Conservation (phyloP, 2,113 vertebrate species). For the Festucalex cinctus region DNA sequence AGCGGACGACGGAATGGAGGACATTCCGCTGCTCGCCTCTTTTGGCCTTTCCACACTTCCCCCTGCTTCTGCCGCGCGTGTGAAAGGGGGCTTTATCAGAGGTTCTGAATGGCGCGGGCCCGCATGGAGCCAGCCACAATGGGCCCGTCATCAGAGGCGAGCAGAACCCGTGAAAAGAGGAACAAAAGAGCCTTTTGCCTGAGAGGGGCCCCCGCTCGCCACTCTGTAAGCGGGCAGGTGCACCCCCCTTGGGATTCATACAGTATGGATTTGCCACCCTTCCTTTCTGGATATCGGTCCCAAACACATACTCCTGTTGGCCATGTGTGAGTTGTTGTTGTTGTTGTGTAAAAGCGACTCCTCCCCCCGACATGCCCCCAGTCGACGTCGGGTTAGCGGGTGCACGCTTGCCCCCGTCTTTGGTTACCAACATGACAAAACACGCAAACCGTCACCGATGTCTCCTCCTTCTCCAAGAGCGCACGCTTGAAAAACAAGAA, state of each 20-base stretch:
- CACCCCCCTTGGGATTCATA: constrained; percentile 45
- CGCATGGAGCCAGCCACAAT: constrained; percentile 61
- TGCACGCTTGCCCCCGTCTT: constrained; percentile 8
- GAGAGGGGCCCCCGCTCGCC: constrained; percentile 57
- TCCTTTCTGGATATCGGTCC: constrained; percentile 39
- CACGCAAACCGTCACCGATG: constrained; percentile 6
- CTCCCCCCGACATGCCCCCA: constrained; percentile 1
- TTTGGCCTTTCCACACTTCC: constrained; percentile 54
- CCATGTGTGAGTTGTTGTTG: constrained; percentile 16
- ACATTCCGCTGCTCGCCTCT: constrained; percentile 33
- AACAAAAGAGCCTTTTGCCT: constrained; percentile 58
- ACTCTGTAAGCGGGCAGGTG: constrained; percentile 57
- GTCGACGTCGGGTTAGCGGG: constrained; percentile 3
- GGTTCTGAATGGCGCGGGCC: constrained; percentile 64
- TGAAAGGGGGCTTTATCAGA: constrained; percentile 70
- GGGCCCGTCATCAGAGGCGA: constrained; percentile 68
- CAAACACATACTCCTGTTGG: constrained; percentile 37
- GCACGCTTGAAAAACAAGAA: constrained; percentile 31
- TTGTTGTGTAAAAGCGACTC: constrained; percentile 15
- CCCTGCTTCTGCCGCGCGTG: constrained; percentile 34
- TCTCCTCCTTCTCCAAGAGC: constrained; percentile 19
- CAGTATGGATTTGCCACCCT: constrained; percentile 30
- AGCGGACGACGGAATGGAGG: constrained; percentile 14
- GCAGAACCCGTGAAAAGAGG: constrained; percentile 63
- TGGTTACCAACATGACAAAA: constrained; percentile 35